Conservation (phyloP, 2,888 invertebrate genomes). For the Diogma glabrata region DNA sequence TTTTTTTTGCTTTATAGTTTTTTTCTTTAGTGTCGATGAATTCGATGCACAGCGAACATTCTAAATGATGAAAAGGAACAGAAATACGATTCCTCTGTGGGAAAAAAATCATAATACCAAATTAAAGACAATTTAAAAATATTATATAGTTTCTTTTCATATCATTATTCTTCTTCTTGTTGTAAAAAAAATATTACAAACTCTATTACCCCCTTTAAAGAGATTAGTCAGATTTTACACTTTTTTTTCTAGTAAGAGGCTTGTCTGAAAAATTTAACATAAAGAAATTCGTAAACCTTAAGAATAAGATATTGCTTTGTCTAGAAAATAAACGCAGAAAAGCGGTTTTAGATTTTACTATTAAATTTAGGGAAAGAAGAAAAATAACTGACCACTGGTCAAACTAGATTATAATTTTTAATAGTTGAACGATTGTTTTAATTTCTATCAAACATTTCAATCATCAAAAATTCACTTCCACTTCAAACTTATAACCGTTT, state of each 20-base stretch:
- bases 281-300: too few species aligned
- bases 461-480: too few species aligned
- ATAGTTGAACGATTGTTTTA: background rate
- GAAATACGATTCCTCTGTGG: conserved; percentile 4
- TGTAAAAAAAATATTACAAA: too few species aligned
- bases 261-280: too few species aligned
- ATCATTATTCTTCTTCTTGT: too few species aligned
- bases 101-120: background rate
- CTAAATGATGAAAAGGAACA: background rate
- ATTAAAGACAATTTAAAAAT: conserved; percentile 8
- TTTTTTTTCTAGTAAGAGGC: too few species aligned
- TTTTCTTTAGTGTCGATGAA: too few species aligned
- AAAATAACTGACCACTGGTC: conserved; percentile 16
- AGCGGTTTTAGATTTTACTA: background rate
- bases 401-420: conserved; percentile 14
- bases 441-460: too few species aligned
- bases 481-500: too few species aligned
- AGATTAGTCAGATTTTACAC: conserved; percentile 8
- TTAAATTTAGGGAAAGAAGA: background rate
- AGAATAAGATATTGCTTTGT: too few species aligned
- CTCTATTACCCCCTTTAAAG: conserved; percentile 6
- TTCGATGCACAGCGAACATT: conserved; percentile 3
- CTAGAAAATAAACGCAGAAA: background rate
- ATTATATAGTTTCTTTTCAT: background rate
- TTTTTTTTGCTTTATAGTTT: too few species aligned